Evolutionary conservation across 1,140 invertebrate genomes (phyloP).

Genomic region (Zaprionus taronus): DNA sequence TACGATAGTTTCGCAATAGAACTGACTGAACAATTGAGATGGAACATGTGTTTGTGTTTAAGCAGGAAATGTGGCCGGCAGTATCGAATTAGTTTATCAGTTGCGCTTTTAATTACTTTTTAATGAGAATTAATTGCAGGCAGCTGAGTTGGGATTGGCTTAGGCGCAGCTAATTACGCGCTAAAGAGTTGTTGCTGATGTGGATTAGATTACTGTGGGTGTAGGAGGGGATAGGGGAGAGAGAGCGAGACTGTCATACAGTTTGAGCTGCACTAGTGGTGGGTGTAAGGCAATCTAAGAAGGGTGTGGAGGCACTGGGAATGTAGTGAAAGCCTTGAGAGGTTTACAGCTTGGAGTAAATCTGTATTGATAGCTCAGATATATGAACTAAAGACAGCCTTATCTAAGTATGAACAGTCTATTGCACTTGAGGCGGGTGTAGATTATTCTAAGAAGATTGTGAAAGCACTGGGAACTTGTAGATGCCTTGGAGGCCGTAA

Average conservation of each 20-base stretch:
- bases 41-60: slow-evolving; percentile 21
- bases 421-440: background rate
- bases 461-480: too few relatives aligned
- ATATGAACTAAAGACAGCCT: background rate
- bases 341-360: slow-evolving; percentile 2
- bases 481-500: background rate
- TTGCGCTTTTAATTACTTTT: slow-evolving; percentile 61
- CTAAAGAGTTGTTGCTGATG: background rate
- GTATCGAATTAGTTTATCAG: slow-evolving; percentile 50
- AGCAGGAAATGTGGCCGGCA: slow-evolving; percentile 56
- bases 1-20: slow-evolving; percentile 6
- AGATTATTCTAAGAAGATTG: too few relatives aligned
- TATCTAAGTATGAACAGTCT: slow-evolving; percentile 8
- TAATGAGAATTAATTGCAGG: slow-evolving; percentile 66
- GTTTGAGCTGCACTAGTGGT: background rate
- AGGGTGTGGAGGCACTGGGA: background rate
- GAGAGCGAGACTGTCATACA: background rate
- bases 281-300: background rate
- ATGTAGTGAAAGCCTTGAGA: background rate
- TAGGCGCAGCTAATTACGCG: slow-evolving; percentile 11
- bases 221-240: background rate
- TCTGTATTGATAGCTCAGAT: background rate
- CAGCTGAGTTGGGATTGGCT: slow-evolving; percentile 21
- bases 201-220: background rate
- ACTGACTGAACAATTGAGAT: slow-evolving; percentile 26